Base-by-base conservation (phyloP, 2,888 invertebrate genomes). In the Cerastis leucographa region DNA sequence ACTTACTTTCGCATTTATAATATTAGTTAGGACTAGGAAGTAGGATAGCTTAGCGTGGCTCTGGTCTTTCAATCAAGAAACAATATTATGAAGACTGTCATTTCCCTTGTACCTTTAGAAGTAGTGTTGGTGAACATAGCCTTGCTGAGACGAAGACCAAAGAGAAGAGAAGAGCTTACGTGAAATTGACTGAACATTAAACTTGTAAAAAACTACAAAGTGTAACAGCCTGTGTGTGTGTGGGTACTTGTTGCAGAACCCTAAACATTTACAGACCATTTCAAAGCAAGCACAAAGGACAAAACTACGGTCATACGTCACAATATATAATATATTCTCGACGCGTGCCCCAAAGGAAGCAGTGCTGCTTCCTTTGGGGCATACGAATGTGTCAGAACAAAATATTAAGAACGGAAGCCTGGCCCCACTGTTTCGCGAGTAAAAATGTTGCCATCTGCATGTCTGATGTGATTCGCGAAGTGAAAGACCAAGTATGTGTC, bases 271-370 rank as follows among this genome's bases (percentile, higher is more conserved):
- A 49, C 51, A 49, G 12, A 62, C 62, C 0, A 51, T 22, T 65
- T 44, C 49, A 65, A 59, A 72, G 25, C 42, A 44, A 65, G 59
- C 42, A 79, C 62, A 42, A 66, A 70, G 54, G 69, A 59, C 44
- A 56, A 35, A 69, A 77, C 14, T 74, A 29, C 67, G 61, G 42
- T 64, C 51, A 75, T 73, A 87, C 85, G 85, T 86, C 87, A 87
- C 67, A 64, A 69, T 66, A 42, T 44, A 68, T n/a, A 71, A 87
- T 85, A 80, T 59, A 59, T 59, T 59, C 93, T 78, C n/a, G 76
- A 49, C 92, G 90, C 91, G 92, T 87, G 69, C 59, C 72, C 74
- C 89, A 83, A 88, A 93, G 94, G 94, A 94, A 92, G 85, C 88
- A 86, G 81, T 75, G n/a, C n/a, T n/a, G n/a, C n/a, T n/a, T n/a